Conservation (phyloP, 53 echinoderm and acorn worm genomes). For the Antedon mediterranea region DNA sequence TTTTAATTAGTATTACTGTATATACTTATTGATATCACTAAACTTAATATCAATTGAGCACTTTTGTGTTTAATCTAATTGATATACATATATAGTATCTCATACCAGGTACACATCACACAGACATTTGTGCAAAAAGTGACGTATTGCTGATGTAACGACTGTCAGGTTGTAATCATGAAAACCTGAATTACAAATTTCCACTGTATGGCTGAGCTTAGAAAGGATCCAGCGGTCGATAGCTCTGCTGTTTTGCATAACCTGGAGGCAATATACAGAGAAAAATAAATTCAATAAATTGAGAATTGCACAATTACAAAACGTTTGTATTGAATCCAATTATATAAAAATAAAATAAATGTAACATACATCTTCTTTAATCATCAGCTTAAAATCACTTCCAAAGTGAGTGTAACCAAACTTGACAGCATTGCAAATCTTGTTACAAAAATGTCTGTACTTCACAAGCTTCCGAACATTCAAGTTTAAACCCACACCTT, state of each 20-base stretch:
- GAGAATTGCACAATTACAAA: background rate
- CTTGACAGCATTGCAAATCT: slow-evolving; percentile 97
- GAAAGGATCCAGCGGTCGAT: slow-evolving; percentile 81
- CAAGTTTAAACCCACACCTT: slow-evolving; percentile 93
- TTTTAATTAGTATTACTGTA: no score
- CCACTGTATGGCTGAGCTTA: slow-evolving; percentile 45
- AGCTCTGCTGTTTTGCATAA: slow-evolving; percentile 42
- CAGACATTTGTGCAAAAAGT: no score
- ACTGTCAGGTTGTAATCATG: slow-evolving; percentile 76
- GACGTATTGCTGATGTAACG: slow-evolving; percentile 65
- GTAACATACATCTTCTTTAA: slow-evolving; percentile 48
- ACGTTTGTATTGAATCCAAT: background rate
- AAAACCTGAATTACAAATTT: slow-evolving; percentile 78
- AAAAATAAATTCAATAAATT: background rate
- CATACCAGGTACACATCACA: no score
- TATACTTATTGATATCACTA: no score
- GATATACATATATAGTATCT: no score
- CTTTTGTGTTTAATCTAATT: no score
- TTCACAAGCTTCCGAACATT: slow-evolving; percentile 87
- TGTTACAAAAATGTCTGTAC: slow-evolving; percentile 95
- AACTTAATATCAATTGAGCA: no score
- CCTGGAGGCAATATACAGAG: slow-evolving; percentile 33
- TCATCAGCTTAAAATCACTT: slow-evolving; percentile 58
- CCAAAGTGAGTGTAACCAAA: slow-evolving; percentile 76
- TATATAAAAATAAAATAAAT: no score